Evolutionary conservation across 1,140 invertebrate genomes (phyloP).

Genomic region (Drosophila watanabei): DNA sequence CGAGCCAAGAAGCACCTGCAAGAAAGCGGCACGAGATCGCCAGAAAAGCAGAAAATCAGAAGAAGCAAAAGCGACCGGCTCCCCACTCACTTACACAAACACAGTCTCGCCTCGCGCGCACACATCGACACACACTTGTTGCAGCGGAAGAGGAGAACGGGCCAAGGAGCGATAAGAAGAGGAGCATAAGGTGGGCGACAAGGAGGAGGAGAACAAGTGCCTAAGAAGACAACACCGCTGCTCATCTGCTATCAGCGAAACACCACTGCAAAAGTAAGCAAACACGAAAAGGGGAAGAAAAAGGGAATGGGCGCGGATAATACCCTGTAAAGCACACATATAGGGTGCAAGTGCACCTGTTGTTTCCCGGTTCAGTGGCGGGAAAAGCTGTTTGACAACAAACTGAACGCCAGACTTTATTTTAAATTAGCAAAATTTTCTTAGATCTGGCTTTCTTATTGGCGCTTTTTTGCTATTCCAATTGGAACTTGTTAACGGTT

Average conservation of each 20-base stretch:
- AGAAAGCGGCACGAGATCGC: constrained; percentile 57
- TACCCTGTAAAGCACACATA: not conserved
- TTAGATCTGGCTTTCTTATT: not conserved
- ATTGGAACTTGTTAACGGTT: not conserved
- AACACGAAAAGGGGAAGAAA: not conserved
- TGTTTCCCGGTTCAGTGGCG: not conserved
- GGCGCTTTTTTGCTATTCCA: not conserved
- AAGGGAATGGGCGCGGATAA: not conserved
- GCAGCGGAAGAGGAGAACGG: constrained; percentile 52
- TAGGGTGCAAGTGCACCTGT: not conserved
- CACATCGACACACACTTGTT: constrained; percentile 67
- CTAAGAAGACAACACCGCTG: constrained; percentile 40
- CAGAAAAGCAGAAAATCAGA: constrained; percentile 48
- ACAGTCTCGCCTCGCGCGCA: constrained; percentile 14
- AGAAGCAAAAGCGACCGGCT: constrained; percentile 48
- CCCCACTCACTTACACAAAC: constrained; percentile 41
- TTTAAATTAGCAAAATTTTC: not conserved
- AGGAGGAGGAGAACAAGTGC: constrained; percentile 31
- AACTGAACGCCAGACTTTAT: not conserved
- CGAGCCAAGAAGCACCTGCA: constrained; percentile 50
- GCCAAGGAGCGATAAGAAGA: constrained; percentile 3
- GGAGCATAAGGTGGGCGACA: constrained; percentile 3
- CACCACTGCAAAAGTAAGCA: constrained; percentile 45
- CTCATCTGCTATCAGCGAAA: constrained; percentile 46
- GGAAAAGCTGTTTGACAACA: constrained; percentile 11